These are phyloP conservation scores for Apotomis capreana DNA, from an alignment of 2,888 invertebrate species.

Conservation along the genomic window DNA sequence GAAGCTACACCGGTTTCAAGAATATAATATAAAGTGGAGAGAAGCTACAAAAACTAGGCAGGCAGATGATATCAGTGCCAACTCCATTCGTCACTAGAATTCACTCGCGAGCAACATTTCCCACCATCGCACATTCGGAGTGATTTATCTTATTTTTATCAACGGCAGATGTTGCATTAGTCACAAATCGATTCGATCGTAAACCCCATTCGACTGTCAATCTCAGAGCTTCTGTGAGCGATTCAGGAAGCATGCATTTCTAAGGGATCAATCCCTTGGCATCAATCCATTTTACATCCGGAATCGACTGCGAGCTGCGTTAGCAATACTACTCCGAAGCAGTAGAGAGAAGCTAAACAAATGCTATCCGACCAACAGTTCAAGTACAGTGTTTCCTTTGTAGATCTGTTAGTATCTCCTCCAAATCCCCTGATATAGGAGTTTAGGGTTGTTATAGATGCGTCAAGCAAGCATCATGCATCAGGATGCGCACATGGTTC, in stretches of 20 bases:
- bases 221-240: constrained; percentile 2
- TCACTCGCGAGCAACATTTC: constrained; percentile 28
- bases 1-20: background rate
- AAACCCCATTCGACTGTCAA: constrained; percentile 30
- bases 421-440: too few species aligned
- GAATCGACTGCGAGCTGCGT: constrained; percentile 1
- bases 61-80: constrained; percentile 37
- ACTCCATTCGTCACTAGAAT: constrained; percentile 33
- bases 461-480: too few species aligned
- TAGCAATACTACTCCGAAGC: background rate
- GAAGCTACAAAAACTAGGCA: constrained; percentile 28
- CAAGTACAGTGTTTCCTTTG: too few species aligned
- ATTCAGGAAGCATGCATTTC: constrained; percentile 14
- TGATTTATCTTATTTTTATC: constrained; percentile 39
- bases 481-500: background rate
- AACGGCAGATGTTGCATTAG: constrained; percentile 40
- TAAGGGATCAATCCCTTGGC: constrained; percentile 32
- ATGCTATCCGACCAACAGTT: too few species aligned
- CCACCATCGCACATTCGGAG: constrained; percentile 28
- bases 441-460: too few species aligned
- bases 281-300: constrained; percentile 31
- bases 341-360: background rate
- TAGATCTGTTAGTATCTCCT: too few species aligned
- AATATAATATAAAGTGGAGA: constrained; percentile 40
- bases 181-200: constrained; percentile 33